Evolutionary conservation across 2,888 invertebrate genomes (phyloP).

Genomic region (Iphiclides podalirius): DNA sequence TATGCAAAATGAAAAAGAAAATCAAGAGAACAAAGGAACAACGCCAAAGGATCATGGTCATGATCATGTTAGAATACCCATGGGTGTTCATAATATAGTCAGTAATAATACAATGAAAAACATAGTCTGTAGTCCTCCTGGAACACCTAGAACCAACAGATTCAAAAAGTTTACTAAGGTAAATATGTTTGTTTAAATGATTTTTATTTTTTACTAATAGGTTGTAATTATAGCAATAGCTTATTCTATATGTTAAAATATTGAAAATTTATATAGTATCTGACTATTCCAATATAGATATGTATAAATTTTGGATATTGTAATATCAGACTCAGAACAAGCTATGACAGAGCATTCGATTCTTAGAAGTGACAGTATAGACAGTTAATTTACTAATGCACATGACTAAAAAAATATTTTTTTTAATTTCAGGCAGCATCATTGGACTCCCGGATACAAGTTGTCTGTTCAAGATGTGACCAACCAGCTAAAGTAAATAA

Average conservation of each 20-base stretch:
- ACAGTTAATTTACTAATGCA: too few relatives aligned
- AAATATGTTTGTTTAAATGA: conserved; percentile 14
- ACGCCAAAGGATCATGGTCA: conserved; percentile 36
- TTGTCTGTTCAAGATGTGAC: conserved; percentile 62
- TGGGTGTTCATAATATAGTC: conserved; percentile 59
- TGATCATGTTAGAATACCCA: conserved; percentile 44
- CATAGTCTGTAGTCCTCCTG: conserved; percentile 49
- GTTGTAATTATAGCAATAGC: too few relatives aligned
- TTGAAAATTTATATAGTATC: too few relatives aligned
- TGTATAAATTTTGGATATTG: too few relatives aligned
- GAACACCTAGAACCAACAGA: conserved; percentile 61
- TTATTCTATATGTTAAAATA: too few relatives aligned
- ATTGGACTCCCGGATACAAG: conserved; percentile 55
- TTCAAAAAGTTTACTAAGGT: conserved; percentile 67
- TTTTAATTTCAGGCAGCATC: conserved; percentile 58
- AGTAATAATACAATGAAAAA: conserved; percentile 34
- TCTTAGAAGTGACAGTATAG: too few relatives aligned
- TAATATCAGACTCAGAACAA: too few relatives aligned
- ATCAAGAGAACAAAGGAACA: conserved; percentile 54
- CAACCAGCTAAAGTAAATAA: conserved; percentile 70
- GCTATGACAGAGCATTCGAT: too few relatives aligned
- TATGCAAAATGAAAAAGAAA: conserved; percentile 54
- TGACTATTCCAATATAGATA: too few relatives aligned
- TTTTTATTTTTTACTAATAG: neutral
- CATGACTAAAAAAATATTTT: too few relatives aligned